Base-by-base conservation (phyloP, 2,797 vertebrate species). In the Phalloptychus januarius region DNA sequence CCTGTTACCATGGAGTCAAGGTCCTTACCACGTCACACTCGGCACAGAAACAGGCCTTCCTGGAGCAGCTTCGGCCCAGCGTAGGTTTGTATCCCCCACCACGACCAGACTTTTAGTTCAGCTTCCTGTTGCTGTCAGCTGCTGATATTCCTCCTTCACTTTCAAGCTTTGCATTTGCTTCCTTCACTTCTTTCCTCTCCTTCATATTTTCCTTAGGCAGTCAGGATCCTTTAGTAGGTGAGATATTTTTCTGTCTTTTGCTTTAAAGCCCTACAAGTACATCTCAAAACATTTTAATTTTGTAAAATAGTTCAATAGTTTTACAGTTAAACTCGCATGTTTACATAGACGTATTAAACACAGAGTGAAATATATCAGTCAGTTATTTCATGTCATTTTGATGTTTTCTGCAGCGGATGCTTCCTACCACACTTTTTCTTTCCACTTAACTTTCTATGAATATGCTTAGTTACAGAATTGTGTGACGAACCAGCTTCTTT, bases 1-100 rank as follows among this genome's bases (percentile, higher is more conserved):
- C 98, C 40, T 96, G 96, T 52, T 97, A 98, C 48, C 96, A 98
- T 80, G 97, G 97, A 46, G 96, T 97, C 63, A 98, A 95, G 86
- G 97, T 99, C 50, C 94, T 99, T 76, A 94, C 96, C 10, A 98
- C 97, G 3, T 96, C 96, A 0, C 86, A 93, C 85, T 96, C 95
- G 7, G 93, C 94, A 0, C 95, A 98, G 48, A 94, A 98, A 79
- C 97, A 97, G 77, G 94, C 95, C 6, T 95, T 95, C 86, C 94
- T 99, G 83, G 97, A 99, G 88, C 96, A 96, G 89, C 94, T 98
- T 3, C 94, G 96, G 38, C 95, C 97, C 71, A 88, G 94, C 44
- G 81, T 97, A 70, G 98, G 98, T 98, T 48, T 8, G 91, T 87
- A 36, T 54, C 2, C 15, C n/a, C 40, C 48, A 25, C 12, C 25